Evolutionary conservation across 2,888 invertebrate species (phyloP).

Genomic region (Limnephilus rhombicus): DNA sequence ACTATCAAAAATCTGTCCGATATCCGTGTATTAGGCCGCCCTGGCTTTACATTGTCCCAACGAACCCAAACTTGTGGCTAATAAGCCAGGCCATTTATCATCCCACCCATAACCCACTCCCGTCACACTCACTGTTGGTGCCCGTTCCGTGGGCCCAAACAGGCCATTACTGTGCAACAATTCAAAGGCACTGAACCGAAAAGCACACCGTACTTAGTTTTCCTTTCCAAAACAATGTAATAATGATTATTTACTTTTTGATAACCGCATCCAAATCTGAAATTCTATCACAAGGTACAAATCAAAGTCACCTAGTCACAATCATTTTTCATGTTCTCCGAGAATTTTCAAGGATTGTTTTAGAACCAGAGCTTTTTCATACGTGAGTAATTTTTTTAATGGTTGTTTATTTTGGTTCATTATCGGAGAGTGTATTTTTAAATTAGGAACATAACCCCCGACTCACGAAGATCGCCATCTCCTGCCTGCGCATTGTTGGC

Average conservation of each 20-base stretch:
- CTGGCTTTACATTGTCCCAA: conserved; percentile 20
- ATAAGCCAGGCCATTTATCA: conserved; percentile 59
- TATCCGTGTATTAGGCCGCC: conserved; percentile 15
- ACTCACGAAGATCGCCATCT: background rate
- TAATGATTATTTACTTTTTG: background rate
- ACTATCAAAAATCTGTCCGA: conserved; percentile 6
- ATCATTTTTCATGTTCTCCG: background rate
- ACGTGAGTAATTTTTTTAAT: background rate
- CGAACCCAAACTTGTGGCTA: conserved; percentile 49
- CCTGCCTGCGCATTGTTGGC: background rate
- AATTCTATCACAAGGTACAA: background rate
- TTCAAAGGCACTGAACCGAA: conserved; percentile 22
- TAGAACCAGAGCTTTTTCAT: background rate
- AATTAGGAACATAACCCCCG: background rate
- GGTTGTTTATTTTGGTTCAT: background rate
- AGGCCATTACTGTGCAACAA: background rate
- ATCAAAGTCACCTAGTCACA: background rate
- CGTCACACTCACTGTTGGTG: conserved; percentile 25
- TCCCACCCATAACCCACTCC: conserved; percentile 33
- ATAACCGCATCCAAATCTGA: background rate
- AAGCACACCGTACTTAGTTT: background rate
- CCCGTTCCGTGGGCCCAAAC: conserved; percentile 9
- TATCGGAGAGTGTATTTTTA: background rate
- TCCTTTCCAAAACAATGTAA: background rate
- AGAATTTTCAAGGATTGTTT: background rate